These are phyloP conservation scores for Amblyornis subalaris DNA, from an alignment of 2,113 vertebrate genomes.

Conservation along the genomic window DNA sequence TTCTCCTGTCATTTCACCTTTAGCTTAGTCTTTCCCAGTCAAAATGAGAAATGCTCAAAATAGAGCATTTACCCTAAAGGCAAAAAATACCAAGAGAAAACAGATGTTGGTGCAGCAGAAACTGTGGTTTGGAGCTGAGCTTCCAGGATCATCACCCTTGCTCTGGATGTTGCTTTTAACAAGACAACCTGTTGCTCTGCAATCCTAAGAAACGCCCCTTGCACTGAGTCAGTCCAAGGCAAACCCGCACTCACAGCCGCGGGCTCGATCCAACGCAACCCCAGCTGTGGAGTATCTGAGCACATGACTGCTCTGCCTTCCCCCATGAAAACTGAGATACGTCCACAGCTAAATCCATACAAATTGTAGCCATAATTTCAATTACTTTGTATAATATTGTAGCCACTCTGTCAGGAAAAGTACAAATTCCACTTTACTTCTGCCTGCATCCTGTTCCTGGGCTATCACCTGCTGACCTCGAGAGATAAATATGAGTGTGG, in stretches of 20 bases:
- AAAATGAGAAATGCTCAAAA: not conserved
- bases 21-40: not conserved
- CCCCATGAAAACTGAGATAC: not conserved
- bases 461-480: not conserved
- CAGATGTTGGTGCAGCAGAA: not conserved
- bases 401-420: not conserved
- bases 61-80: not conserved
- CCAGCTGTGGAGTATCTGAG: not conserved
- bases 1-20: not conserved
- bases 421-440: not conserved
- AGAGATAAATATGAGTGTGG: not conserved
- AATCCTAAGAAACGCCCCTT: not conserved
- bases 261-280: fast-evolving
- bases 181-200: not conserved
- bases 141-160: not conserved
- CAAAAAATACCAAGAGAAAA: not conserved
- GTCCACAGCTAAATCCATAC: not conserved
- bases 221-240: not conserved
- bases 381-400: not conserved
- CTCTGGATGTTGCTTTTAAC: not conserved
- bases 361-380: not conserved
- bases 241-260: not conserved
- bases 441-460: not conserved
- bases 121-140: not conserved
- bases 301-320: not conserved